phyloP scores from a whole-genome alignment of 2,888 invertebrate genomes.

The Abrostola tripartita region DNA sequence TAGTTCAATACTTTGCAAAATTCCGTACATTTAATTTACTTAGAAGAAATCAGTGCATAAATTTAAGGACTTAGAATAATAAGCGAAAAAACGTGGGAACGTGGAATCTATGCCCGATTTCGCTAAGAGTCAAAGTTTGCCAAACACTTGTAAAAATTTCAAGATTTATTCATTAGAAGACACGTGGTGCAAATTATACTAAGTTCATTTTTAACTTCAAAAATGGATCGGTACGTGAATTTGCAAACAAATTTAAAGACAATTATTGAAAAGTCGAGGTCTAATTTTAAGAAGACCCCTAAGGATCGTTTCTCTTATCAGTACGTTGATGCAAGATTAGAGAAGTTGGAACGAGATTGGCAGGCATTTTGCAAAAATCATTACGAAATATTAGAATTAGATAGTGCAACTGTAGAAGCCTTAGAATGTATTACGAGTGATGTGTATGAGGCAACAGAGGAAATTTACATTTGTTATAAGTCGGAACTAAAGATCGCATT shows the following conservation, averaged over 20 bases:
- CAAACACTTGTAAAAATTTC: no score
- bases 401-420: neutral
- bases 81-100: constrained; percentile 13
- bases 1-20: neutral
- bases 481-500: constrained; percentile 4
- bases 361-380: neutral
- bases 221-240: no score
- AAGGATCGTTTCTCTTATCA: neutral
- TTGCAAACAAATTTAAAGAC: no score
- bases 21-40: neutral
- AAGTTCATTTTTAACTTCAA: no score
- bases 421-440: constrained; percentile 1
- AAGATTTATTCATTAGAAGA: no score
- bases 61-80: constrained; percentile 10
- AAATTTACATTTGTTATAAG: constrained; percentile 1
- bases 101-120: constrained; percentile 11
- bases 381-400: constrained; percentile 1
- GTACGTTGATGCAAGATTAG: neutral
- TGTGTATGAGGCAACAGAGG: neutral
- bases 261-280: no score
- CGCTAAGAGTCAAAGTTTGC: no score
- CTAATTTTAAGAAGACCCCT: neutral
- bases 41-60: no score
- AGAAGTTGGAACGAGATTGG: neutral
- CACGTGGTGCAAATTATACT: no score